phyloP scores from a whole-genome alignment of 2,797 vertebrate species.

The Phrynocephalus vlangalii region DNA sequence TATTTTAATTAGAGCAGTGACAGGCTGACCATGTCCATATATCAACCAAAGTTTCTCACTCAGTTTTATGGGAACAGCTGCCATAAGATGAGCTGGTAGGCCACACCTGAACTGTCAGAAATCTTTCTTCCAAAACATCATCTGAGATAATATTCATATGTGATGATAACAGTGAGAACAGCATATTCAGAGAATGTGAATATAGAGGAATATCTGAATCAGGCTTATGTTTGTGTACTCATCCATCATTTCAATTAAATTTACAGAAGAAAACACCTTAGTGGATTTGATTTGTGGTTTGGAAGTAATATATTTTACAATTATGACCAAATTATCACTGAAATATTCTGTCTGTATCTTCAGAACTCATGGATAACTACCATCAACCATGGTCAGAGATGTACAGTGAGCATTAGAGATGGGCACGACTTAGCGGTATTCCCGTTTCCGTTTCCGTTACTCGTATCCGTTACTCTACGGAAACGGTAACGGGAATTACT shows the following conservation, averaged over 20 bases:
- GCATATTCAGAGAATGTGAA: slow-evolving; percentile 12
- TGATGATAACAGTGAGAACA: neutral
- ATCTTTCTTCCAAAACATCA: neutral
- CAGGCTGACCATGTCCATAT: neutral
- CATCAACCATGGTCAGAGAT: slow-evolving; percentile 48
- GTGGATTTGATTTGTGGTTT: neutral
- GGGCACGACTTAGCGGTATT: too few relatives aligned
- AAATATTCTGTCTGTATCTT: slow-evolving; percentile 42
- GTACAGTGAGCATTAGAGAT: slow-evolving; percentile 17
- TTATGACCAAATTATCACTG: slow-evolving; percentile 26
- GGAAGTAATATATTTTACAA: slow-evolving; percentile 61
- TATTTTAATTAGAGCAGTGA: slow-evolving; percentile 66
- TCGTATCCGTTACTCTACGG: too few relatives aligned
- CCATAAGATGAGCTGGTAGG: slow-evolving; percentile 48
- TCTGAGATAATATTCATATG: slow-evolving; percentile 13
- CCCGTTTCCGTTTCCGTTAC: too few relatives aligned
- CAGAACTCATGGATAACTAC: slow-evolving; percentile 55
- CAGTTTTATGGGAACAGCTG: slow-evolving; percentile 31
- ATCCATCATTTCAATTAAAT: neutral
- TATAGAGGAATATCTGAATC: neutral
- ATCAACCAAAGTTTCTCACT: slow-evolving; percentile 47
- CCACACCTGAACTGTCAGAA: slow-evolving; percentile 34
- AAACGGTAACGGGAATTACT: too few relatives aligned
- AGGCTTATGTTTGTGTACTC: neutral
- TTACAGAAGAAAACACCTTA: neutral